These are phyloP conservation scores for Acleris holmiana DNA, from an alignment of 2,888 invertebrate species.

Conservation along the genomic window DNA sequence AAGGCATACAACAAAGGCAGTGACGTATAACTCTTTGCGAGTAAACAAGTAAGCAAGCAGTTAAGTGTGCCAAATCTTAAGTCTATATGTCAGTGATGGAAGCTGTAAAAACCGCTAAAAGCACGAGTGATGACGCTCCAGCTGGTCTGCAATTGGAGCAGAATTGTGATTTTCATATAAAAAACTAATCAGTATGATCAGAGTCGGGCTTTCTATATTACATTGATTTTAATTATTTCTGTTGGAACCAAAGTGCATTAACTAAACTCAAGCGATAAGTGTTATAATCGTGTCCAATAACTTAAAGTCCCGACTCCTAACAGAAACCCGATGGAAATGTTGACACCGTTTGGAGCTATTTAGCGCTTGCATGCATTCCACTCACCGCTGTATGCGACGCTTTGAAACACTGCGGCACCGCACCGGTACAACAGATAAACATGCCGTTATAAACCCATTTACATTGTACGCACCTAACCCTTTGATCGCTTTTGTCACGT, in stretches of 20 bases:
- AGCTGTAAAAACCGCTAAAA: constrained; percentile 57
- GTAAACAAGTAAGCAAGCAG: constrained; percentile 41
- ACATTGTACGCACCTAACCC: constrained; percentile 21
- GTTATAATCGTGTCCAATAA: constrained; percentile 7
- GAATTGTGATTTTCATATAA: constrained; percentile 47
- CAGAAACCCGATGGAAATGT: constrained; percentile 21
- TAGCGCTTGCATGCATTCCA: constrained; percentile 81
- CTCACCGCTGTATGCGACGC: constrained; percentile 98
- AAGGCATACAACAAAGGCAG: constrained; percentile 44
- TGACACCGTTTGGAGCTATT: constrained; percentile 46
- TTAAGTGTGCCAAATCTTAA: constrained; percentile 40
- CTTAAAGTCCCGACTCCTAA: constrained; percentile 20
- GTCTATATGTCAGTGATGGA: constrained; percentile 53
- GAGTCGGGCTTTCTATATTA: constrained; percentile 3
- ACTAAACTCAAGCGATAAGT: neutral
- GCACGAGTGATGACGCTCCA: constrained; percentile 63
- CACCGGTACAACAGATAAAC: constrained; percentile 83
- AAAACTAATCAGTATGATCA: constrained; percentile 11
- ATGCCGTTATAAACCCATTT: constrained; percentile 69
- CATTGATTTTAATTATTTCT: neutral
- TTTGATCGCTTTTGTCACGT: constrained; percentile 51
- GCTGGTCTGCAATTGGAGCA: constrained; percentile 66
- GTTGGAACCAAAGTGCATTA: neutral
- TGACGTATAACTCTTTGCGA: constrained; percentile 10
- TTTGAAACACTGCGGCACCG: constrained; percentile 94